Conservation (phyloP, 2,113 vertebrate species). For the Candoia aspera region DNA sequence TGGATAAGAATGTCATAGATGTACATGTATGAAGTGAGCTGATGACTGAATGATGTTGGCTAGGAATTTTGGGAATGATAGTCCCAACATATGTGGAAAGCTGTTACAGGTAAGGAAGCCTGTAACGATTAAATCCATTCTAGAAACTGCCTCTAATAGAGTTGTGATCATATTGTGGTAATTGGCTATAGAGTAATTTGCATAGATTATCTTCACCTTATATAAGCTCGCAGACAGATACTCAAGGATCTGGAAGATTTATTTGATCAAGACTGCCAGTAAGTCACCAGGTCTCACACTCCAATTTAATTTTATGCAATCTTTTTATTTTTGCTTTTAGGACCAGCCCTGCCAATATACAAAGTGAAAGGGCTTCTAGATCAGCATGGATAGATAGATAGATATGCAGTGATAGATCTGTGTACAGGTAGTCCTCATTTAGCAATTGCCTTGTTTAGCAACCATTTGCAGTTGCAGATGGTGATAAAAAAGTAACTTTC, state of each 20-base stretch:
- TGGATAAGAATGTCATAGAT: too few species aligned
- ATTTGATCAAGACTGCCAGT: background rate
- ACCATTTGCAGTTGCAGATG: background rate
- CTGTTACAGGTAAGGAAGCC: background rate
- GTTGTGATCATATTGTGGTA: background rate
- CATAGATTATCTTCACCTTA: too few species aligned
- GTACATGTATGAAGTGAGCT: too few species aligned
- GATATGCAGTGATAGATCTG: background rate
- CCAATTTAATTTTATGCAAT: background rate
- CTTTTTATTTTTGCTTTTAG: background rate
- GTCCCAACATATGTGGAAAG: background rate
- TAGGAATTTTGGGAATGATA: too few species aligned
- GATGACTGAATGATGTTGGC: too few species aligned
- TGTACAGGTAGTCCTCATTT: background rate
- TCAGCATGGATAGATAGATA: too few species aligned
- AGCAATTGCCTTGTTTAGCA: background rate
- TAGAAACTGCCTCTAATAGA: background rate
- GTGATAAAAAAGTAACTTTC: background rate
- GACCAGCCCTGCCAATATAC: too few species aligned
- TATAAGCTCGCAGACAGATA: background rate
- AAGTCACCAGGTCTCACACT: background rate
- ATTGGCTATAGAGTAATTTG: background rate
- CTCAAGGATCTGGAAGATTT: background rate
- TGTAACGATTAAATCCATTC: background rate
- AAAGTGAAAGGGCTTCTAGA: too few species aligned